A percentile compares a stretch with the other conserved stretches of the same genome.
Conservation (phyloP, 2,888 invertebrate species). For the Drosophila birchii region DNA sequence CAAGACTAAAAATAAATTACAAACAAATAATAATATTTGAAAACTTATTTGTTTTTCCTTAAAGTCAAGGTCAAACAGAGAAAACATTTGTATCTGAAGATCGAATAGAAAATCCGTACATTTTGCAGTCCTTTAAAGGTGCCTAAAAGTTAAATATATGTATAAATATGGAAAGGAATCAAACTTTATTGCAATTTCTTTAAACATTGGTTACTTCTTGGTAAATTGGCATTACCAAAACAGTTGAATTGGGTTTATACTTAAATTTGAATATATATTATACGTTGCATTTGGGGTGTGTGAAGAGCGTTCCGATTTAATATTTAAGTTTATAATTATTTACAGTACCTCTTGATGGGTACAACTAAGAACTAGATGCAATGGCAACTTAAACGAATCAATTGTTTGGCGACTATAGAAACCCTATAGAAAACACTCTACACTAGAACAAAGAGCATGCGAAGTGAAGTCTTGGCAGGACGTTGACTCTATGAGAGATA, state of each 20-base stretch:
- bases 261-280: conserved; percentile 3
- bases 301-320: conserved; percentile 60
- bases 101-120: neutral
- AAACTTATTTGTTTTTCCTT: neutral
- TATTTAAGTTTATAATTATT: conserved; percentile 46
- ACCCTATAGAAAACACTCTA: conserved; percentile 54
- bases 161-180: conserved; percentile 40
- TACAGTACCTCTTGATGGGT: conserved; percentile 47
- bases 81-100: neutral
- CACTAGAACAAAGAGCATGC: conserved; percentile 14
- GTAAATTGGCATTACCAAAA: conserved; percentile 40
- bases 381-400: conserved; percentile 35
- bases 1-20: neutral
- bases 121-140: neutral
- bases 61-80: neutral
- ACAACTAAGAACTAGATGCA: conserved; percentile 46
- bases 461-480: conserved; percentile 48
- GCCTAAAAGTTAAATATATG: conserved; percentile 17
- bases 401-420: conserved; percentile 13
- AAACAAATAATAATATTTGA: neutral
- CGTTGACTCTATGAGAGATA: conserved; percentile 36
- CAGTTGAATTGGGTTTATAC: conserved; percentile 17
- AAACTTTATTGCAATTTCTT: conserved; percentile 60
- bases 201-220: conserved; percentile 6
- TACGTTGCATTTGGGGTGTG: conserved; percentile 36